Conservation (phyloP, 2,888 invertebrate species). For the Drosophila hamatofila region DNA sequence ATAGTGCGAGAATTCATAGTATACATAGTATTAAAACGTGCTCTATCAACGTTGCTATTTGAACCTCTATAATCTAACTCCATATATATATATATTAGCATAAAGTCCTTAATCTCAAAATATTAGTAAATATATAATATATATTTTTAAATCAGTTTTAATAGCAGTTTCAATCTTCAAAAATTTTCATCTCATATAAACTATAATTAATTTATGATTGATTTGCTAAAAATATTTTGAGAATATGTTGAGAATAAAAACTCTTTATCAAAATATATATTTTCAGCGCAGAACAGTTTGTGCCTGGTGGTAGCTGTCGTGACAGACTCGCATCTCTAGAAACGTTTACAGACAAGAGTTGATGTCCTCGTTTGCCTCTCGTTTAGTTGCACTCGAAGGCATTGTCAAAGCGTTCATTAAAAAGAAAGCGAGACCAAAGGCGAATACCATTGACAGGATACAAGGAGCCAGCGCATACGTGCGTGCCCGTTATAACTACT, state of each 20-base stretch:
- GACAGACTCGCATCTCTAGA: slow-evolving; percentile 7
- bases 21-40: too few species aligned
- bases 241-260: too few species aligned
- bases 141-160: too few species aligned
- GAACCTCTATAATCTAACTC: neutral
- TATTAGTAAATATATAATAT: neutral
- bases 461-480: slow-evolving; percentile 45
- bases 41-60: neutral
- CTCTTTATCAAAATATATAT: too few species aligned
- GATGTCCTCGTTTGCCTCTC: slow-evolving; percentile 57
- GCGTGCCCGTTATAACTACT: slow-evolving; percentile 39
- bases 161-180: neutral
- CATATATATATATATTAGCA: neutral
- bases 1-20: too few species aligned
- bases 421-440: slow-evolving; percentile 46
- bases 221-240: too few species aligned
- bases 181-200: neutral
- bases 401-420: slow-evolving; percentile 80
- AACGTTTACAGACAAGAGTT: slow-evolving; percentile 31
- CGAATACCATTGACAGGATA: slow-evolving; percentile 42
- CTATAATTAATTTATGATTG: too few species aligned
- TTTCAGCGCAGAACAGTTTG: neutral
- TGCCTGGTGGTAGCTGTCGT: neutral
- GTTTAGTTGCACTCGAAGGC: slow-evolving; percentile 69
- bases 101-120: too few species aligned